Conservation (phyloP, 2,888 invertebrate genomes). For the Norana najaformis region DNA sequence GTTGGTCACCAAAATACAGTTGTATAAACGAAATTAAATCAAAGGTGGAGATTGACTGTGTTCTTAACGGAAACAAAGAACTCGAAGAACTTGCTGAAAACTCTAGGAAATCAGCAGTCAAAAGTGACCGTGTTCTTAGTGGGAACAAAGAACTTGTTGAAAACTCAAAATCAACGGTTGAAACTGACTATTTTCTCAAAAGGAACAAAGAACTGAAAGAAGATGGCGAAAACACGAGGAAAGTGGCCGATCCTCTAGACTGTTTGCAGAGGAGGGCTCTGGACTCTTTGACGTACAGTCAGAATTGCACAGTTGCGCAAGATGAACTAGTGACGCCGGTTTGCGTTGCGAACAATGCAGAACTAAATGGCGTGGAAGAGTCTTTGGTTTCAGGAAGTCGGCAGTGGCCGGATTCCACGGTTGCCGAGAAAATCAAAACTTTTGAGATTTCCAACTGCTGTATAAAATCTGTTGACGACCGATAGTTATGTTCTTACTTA, state of each 20-base stretch:
- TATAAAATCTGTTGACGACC: background rate
- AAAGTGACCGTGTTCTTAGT: background rate
- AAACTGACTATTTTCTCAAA: background rate
- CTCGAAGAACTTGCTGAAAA: background rate
- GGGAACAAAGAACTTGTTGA: background rate
- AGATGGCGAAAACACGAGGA: background rate
- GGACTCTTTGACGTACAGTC: background rate
- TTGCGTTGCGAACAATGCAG: background rate
- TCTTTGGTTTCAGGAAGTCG: background rate
- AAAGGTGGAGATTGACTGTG: background rate
- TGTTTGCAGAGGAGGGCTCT: background rate
- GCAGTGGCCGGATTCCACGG: background rate
- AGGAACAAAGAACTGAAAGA: background rate
- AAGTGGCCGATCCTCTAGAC: background rate
- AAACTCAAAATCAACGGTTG: background rate
- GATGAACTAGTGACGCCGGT: background rate
- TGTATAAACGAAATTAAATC: background rate
- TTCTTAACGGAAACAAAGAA: background rate
- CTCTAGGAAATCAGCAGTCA: background rate
- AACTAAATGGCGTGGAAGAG: background rate
- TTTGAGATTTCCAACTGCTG: conserved; percentile 17
- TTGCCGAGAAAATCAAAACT: background rate
- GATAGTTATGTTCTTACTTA: background rate
- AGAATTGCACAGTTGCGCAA: background rate
- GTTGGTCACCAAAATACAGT: background rate